A percentile compares a stretch with the other conserved stretches of the same genome.
phyloP scores from a whole-genome alignment of 2,888 invertebrate species.

The Athrips mouffetella region DNA sequence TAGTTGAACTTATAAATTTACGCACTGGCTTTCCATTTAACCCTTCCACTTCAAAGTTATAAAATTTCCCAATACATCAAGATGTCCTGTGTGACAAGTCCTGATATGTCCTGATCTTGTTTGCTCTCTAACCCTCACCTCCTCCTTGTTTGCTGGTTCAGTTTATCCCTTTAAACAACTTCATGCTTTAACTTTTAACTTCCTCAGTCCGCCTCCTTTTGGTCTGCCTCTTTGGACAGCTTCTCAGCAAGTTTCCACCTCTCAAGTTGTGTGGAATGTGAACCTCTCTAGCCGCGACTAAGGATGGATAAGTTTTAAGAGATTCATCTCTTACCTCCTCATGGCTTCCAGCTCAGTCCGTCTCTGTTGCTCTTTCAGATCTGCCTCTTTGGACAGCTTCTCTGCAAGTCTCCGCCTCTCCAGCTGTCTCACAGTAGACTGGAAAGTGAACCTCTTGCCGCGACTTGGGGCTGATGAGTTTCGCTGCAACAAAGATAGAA shows the following conservation, averaged over 20 bases:
- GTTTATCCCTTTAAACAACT: too few relatives aligned
- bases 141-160: too few relatives aligned
- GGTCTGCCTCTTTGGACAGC: slow-evolving; percentile 86
- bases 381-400: slow-evolving; percentile 86
- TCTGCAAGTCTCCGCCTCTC: slow-evolving; percentile 86
- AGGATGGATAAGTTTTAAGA: background rate
- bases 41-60: too few relatives aligned
- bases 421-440: slow-evolving; percentile 89
- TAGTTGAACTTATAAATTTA: too few relatives aligned
- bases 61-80: too few relatives aligned
- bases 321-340: slow-evolving; percentile 70
- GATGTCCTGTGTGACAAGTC: too few relatives aligned
- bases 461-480: slow-evolving; percentile 41
- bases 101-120: too few relatives aligned
- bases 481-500: slow-evolving; percentile 43
- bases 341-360: slow-evolving; percentile 88
- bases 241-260: slow-evolving; percentile 85
- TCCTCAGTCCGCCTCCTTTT: slow-evolving; percentile 85
- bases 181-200: too few relatives aligned
- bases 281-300: slow-evolving; percentile 81
- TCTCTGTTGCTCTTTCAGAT: slow-evolving; percentile 86
- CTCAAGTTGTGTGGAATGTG: slow-evolving; percentile 92
- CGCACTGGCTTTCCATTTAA: too few relatives aligned
- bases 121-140: too few relatives aligned
- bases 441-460: slow-evolving; percentile 87